A percentile compares a stretch with the other conserved stretches of the same genome.
These are phyloP conservation scores for Chaetodon auriga DNA, from an alignment of 2,113 vertebrate species.

Conservation along the genomic window DNA sequence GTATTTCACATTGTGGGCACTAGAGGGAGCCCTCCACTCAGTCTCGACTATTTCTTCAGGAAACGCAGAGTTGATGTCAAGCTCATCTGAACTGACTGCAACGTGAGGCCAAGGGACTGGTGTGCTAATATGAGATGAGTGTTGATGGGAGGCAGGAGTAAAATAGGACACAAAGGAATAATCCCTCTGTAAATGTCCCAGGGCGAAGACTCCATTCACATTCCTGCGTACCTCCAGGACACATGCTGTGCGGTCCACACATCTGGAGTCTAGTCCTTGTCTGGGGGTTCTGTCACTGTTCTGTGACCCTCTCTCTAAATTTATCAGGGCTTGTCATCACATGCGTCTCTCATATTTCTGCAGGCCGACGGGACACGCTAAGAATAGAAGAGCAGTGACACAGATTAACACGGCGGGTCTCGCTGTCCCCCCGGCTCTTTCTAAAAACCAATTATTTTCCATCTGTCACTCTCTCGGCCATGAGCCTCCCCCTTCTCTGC, in stretches of 20 bases:
- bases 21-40: conserved; percentile 50
- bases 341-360: conserved; percentile 79
- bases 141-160: background rate
- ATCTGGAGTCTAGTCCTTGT: conserved; percentile 49
- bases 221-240: background rate
- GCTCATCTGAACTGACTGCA: background rate
- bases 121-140: background rate
- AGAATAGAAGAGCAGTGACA: conserved; percentile 73
- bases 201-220: background rate
- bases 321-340: conserved; percentile 61
- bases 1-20: background rate
- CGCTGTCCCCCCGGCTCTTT: conserved; percentile 16
- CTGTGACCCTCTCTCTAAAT: conserved; percentile 68
- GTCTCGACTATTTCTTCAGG: background rate
- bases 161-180: background rate
- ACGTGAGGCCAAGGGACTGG: background rate
- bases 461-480: conserved; percentile 3
- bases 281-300: conserved; percentile 44
- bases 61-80: background rate
- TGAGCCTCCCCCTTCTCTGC: background rate
- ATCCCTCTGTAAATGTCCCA: background rate
- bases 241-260: conserved; percentile 4
- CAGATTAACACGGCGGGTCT: conserved; percentile 68
- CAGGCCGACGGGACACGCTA: conserved; percentile 59
- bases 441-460: conserved; percentile 35